Percentiles rank a stretch among this genome's conserved stretches.
These are phyloP conservation scores for Drosophila sordidula DNA, from an alignment of 2,888 invertebrate species.

Conservation along the genomic window DNA sequence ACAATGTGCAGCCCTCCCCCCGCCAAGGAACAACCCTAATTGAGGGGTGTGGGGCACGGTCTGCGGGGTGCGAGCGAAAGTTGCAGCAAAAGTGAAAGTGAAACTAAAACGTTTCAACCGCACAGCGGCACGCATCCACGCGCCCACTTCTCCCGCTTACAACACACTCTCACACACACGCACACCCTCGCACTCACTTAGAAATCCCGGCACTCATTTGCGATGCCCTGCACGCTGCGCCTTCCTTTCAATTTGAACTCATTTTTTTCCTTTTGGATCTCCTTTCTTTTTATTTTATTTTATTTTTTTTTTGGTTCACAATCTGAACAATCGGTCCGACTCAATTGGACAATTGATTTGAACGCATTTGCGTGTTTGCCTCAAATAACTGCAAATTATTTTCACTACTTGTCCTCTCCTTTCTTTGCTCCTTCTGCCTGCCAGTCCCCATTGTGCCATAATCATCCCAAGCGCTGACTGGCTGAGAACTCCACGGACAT, in stretches of 20 bases:
- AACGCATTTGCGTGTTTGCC: slow-evolving; percentile 83
- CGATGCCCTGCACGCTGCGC: slow-evolving; percentile 79
- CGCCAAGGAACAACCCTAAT: slow-evolving; percentile 28
- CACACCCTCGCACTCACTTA: slow-evolving; percentile 2
- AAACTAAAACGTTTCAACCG: slow-evolving; percentile 62
- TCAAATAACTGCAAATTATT: slow-evolving; percentile 78
- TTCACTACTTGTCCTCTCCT: slow-evolving; percentile 39
- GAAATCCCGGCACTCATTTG: slow-evolving; percentile 70
- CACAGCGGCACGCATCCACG: slow-evolving; percentile 65
- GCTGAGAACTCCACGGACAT: slow-evolving; percentile 31
- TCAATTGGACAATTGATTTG: slow-evolving; percentile 83
- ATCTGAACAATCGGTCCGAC: slow-evolving; percentile 66
- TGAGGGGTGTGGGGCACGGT: slow-evolving; percentile 12
- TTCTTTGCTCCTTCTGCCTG: neutral
- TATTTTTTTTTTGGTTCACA: slow-evolving; percentile 28
- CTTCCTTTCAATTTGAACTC: slow-evolving; percentile 77
- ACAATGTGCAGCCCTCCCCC: slow-evolving; percentile 46
- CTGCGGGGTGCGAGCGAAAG: slow-evolving; percentile 34
- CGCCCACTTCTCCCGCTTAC: slow-evolving; percentile 13
- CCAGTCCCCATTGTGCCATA: slow-evolving; percentile 61
- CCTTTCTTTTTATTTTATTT: slow-evolving; percentile 9
- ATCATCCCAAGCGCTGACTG: slow-evolving; percentile 17
- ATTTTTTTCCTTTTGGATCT: slow-evolving; percentile 46
- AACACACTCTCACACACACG: slow-evolving; percentile 7
- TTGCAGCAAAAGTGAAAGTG: slow-evolving; percentile 65